phyloP scores from a whole-genome alignment of 2,113 vertebrate genomes.

The Corythornis vintsioides region DNA sequence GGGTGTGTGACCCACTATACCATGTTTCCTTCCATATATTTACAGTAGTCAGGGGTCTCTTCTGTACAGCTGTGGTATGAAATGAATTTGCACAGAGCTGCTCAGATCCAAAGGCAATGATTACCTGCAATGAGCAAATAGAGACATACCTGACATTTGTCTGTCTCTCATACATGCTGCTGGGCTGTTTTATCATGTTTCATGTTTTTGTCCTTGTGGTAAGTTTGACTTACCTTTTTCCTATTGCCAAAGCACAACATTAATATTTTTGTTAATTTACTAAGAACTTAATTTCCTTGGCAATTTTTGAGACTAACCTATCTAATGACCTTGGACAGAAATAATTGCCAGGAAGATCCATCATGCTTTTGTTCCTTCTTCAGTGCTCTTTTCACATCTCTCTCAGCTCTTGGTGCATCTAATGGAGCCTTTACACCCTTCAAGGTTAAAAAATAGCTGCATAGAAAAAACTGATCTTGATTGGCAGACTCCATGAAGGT shows the following conservation, averaged over 20 bases:
- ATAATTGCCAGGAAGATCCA: neutral
- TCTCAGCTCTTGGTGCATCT: neutral
- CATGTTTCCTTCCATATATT: neutral
- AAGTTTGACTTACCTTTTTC: neutral
- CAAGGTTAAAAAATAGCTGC: neutral
- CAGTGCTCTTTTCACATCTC: neutral
- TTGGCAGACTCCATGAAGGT: neutral
- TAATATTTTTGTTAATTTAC: neutral
- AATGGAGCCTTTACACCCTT: neutral
- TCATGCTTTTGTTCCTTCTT: neutral
- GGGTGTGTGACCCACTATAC: neutral
- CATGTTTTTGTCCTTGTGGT: neutral
- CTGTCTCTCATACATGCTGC: neutral
- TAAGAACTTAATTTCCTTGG: neutral
- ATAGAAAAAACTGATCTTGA: neutral
- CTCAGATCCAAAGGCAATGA: neutral
- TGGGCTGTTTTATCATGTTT: neutral
- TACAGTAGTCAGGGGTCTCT: neutral
- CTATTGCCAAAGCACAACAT: neutral
- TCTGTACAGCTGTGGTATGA: neutral
- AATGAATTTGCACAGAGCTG: neutral
- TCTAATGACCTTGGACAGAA: neutral
- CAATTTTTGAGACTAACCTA: neutral
- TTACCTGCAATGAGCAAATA: neutral
- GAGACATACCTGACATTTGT: neutral